phyloP scores from a whole-genome alignment of 2,797 vertebrate species.

The Helarctos malayanus region DNA sequence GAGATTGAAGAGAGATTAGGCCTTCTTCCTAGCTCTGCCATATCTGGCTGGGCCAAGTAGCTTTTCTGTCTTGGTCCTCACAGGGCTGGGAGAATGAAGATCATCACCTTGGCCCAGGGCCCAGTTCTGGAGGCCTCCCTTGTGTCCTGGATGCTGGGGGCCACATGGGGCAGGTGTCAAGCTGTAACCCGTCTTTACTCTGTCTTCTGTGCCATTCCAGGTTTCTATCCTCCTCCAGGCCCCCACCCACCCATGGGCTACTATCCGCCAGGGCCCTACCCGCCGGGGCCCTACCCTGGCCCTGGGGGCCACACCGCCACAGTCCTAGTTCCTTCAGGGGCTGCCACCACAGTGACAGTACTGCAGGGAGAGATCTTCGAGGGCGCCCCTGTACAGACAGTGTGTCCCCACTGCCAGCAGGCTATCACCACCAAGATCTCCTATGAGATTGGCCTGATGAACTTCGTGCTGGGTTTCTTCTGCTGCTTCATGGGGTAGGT shows the following conservation, averaged over 20 bases:
- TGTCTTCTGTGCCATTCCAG: conserved; percentile 75
- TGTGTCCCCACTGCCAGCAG: conserved; percentile 99
- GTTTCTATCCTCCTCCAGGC: conserved; percentile 89
- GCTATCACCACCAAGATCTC: conserved; percentile 97
- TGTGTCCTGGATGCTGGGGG: fast-evolving
- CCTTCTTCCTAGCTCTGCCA: neutral
- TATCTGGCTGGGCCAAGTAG: neutral
- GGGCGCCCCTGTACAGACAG: conserved; percentile 95
- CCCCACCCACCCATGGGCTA: conserved; percentile 89
- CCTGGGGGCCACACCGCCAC: conserved; percentile 94
- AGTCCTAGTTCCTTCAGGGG: conserved; percentile 94
- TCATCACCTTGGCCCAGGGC: neutral
- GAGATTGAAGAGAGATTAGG: neutral
- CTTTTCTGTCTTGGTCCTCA: neutral
- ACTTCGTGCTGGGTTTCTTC: conserved; percentile 98
- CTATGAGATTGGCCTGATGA: conserved; percentile 97
- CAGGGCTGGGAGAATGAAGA: neutral
- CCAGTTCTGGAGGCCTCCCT: neutral
- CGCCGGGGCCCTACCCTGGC: conserved; percentile 91
- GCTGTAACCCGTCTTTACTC: neutral
- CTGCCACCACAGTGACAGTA: conserved; percentile 96
- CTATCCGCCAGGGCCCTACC: conserved; percentile 89
- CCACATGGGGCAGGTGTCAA: neutral
- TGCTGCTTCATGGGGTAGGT: conserved; percentile 99
- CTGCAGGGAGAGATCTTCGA: conserved; percentile 99